Conservation (phyloP, 2,888 invertebrate species). For the Drosophila neonasuta region DNA sequence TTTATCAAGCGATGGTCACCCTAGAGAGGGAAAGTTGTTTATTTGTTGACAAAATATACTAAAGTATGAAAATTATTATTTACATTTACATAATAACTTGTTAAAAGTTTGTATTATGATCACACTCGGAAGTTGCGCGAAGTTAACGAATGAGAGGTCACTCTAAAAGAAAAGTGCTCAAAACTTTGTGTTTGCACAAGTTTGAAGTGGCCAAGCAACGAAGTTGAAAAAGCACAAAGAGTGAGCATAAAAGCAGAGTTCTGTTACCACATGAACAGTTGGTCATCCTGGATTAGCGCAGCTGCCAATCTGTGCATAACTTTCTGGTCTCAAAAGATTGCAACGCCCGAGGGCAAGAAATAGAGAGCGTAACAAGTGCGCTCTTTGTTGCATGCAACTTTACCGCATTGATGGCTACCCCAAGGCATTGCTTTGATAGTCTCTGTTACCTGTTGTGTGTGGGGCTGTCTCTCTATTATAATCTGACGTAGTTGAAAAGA, state of each 20-base stretch:
- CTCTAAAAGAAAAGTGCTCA: background rate
- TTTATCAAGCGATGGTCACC: background rate
- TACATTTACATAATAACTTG: background rate
- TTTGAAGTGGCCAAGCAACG: background rate
- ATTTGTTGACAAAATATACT: no score
- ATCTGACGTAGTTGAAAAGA: background rate
- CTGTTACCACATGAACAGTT: background rate
- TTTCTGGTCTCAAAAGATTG: background rate
- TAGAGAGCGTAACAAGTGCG: background rate
- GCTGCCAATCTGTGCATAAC: slow-evolving; percentile 7
- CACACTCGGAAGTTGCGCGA: background rate
- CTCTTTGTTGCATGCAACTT: slow-evolving; percentile 2
- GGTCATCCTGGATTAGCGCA: background rate
- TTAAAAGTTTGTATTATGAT: background rate
- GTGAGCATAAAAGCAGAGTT: background rate
- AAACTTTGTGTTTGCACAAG: background rate
- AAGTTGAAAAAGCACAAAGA: background rate
- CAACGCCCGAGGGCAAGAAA: background rate
- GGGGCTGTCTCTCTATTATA: no score
- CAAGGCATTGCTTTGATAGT: slow-evolving; percentile 6
- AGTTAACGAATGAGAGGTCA: background rate
- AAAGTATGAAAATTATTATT: background rate
- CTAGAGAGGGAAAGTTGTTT: background rate
- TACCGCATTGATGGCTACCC: background rate
- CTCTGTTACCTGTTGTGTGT: slow-evolving; percentile 4